Percentiles rank a stretch among this genome's conserved stretches.
These are phyloP conservation scores for Trematocara unimaculatum DNA, from an alignment of 2,113 vertebrate species.

Conservation along the genomic window DNA sequence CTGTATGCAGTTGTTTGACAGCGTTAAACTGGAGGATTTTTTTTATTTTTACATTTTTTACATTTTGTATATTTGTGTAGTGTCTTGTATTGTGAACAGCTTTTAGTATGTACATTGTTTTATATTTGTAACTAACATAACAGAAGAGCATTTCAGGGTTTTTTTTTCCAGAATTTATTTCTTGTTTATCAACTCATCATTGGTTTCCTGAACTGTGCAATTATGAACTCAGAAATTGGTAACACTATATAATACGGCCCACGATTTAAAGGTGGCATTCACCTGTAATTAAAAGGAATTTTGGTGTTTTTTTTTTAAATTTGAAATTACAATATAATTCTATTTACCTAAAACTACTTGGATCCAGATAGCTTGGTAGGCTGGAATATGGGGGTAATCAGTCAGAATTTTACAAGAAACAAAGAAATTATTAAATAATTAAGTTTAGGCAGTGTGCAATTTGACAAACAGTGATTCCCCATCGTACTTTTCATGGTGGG, in stretches of 20 bases:
- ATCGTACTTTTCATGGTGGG: not conserved
- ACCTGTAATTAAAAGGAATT: not conserved
- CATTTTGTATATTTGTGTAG: slow-evolving; percentile 54
- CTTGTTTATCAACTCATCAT: not conserved
- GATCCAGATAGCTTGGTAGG: not conserved
- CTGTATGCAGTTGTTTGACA: slow-evolving; percentile 23
- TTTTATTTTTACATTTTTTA: not conserved
- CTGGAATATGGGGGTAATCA: not conserved
- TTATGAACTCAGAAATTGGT: not conserved
- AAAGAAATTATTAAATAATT: not conserved
- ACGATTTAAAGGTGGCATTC: not conserved
- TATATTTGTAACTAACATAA: slow-evolving; percentile 39
- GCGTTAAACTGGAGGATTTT: slow-evolving; percentile 33
- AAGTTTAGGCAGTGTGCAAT: not conserved
- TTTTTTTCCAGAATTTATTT: not conserved
- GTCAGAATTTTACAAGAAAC: not conserved
- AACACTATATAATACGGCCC: not conserved
- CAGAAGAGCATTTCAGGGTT: not conserved
- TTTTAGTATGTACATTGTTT: slow-evolving; percentile 39
- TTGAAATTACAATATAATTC: not conserved
- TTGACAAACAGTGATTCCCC: not conserved
- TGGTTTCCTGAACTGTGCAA: not conserved
- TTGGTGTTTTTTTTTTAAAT: not conserved
- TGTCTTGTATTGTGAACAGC: slow-evolving; percentile 23
- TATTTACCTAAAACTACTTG: not conserved